phyloP scores from a whole-genome alignment of 2,888 invertebrate genomes.

The Endotricha flammealis region DNA sequence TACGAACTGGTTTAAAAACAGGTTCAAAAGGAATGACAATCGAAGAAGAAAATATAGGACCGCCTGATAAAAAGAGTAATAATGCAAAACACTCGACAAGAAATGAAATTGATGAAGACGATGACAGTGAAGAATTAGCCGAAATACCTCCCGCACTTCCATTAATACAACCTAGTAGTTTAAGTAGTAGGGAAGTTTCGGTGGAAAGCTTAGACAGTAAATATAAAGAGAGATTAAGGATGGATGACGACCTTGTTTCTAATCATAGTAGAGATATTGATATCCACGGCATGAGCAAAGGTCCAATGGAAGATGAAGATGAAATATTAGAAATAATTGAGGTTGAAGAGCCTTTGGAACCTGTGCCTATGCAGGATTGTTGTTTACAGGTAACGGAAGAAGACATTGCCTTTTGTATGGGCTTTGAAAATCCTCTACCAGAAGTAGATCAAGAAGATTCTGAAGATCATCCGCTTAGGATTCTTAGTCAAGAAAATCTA shows the following conservation, averaged over 20 bases:
- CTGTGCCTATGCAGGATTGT: constrained; percentile 90
- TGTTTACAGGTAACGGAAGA: constrained; percentile 95
- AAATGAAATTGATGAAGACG: constrained; percentile 81
- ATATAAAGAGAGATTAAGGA: constrained; percentile 83
- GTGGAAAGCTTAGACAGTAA: constrained; percentile 89
- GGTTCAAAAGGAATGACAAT: constrained; percentile 67
- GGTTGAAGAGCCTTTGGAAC: constrained; percentile 87
- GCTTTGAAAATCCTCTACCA: constrained; percentile 82
- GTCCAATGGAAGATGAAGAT: constrained; percentile 76
- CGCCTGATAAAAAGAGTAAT: constrained; percentile 52
- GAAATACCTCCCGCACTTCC: constrained; percentile 90
- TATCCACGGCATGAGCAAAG: constrained; percentile 67
- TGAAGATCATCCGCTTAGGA: constrained; percentile 90
- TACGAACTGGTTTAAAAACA: constrained; percentile 80
- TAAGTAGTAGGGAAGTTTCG: constrained; percentile 89
- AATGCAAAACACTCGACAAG: constrained; percentile 52
- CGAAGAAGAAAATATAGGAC: constrained; percentile 68
- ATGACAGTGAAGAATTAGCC: constrained; percentile 88
- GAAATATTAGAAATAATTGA: constrained; percentile 89
- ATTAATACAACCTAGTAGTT: constrained; percentile 82
- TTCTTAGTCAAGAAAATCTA: constrained; percentile 93
- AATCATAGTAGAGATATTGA: constrained; percentile 77
- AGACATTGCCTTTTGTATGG: constrained; percentile 93
- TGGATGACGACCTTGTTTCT: constrained; percentile 76
- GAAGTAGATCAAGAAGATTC: constrained; percentile 84